phyloP scores from a whole-genome alignment of 2,797 vertebrate genomes.

The Orientallactaga sibirica region DNA sequence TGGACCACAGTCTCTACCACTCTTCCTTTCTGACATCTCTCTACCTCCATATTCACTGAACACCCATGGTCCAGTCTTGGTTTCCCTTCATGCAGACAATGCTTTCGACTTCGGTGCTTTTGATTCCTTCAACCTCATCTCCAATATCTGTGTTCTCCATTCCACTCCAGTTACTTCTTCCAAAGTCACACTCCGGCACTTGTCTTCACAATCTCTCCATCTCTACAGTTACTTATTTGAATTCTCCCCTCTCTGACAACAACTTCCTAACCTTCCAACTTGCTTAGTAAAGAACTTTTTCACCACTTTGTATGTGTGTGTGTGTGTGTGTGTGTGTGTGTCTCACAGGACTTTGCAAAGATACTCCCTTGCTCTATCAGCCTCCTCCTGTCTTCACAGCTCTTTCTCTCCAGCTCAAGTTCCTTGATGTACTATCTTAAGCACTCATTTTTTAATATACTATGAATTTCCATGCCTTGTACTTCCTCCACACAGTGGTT shows the following conservation, averaged over 20 bases:
- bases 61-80: not conserved
- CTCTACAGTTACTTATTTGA: constrained; percentile 55
- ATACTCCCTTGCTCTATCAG: constrained; percentile 38
- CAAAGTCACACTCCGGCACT: constrained; percentile 19
- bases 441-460: not conserved
- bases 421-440: not conserved
- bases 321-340: not conserved
- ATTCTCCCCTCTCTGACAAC: not conserved
- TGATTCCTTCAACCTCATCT: not conserved
- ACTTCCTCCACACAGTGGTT: not conserved
- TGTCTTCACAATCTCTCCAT: constrained; percentile 23
- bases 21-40: not conserved
- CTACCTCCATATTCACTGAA: not conserved
- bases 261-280: constrained; percentile 38
- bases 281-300: not conserved
- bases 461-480: not conserved
- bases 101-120: not conserved
- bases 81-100: not conserved
- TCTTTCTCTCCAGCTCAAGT: not conserved
- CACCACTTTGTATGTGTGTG: not conserved
- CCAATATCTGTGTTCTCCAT: not conserved
- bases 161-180: not conserved
- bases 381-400: constrained; percentile 46
- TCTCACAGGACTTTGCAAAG: constrained; percentile 32
- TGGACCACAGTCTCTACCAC: no score